Evolutionary conservation across 37 sponge, comb jelly and placozoan genomes (phyloP), one percentile per base, ranked within the genome.

Genomic region (Tethya wilhelma): DNA sequence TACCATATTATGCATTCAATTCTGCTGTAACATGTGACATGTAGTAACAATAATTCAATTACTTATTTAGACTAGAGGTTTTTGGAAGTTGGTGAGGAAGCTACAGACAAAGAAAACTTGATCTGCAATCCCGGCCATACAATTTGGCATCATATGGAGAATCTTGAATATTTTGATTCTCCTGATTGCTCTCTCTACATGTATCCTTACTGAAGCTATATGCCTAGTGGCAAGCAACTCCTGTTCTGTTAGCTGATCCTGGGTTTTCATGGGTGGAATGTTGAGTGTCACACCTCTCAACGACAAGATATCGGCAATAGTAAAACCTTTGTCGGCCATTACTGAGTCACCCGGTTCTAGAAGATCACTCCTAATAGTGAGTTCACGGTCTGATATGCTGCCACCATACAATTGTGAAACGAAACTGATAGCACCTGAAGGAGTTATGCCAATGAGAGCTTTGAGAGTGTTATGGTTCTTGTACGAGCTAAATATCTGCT

Each of bases 301-400:
- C 20, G 49, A n/a, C 69, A 88, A 69, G 30, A 65, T 64, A 31
- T 82, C 89, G 36, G 79, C 69, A 43, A 84, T 89, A 55, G 74
- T 71, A 68, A 88, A 82, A 30, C 89, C 89, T 42, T 72, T 67
- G 38, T 88, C 89, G 29, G 89, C 83, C 83, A 88, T 82, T 26
- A 88, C 57, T 66, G 76, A 74, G 57, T 80, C 69, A 12, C 87
- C 81, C 26, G 23, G 11, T 49, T 87, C 81, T 32, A 87, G 45
- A 57, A 87, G 38, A 31, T 77, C 87, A 74, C 63, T 43, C 26
- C 22, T 60, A 5, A 62, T 59, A 36, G 77, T 80, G 20, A 79
- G 81, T 41, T 87, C 87, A 34, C 60, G 69, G 44, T 87, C 81
- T 14, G 80, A 87, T 57, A 74, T 75, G n/a, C 53, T 60, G 17